phyloP scores from a whole-genome alignment of 2,113 vertebrate genomes.

The Silurus glanis region DNA sequence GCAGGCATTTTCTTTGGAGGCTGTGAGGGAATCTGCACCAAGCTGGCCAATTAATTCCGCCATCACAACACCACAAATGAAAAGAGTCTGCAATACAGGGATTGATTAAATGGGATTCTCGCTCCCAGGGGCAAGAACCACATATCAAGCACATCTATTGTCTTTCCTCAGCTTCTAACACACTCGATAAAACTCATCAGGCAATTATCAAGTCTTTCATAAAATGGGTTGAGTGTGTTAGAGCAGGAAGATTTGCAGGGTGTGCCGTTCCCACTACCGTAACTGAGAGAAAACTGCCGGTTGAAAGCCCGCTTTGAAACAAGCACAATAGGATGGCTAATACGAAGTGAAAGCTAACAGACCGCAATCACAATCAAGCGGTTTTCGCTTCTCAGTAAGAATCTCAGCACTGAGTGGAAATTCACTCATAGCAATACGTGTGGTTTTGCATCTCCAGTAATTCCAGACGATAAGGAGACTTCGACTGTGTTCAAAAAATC shows the following conservation, averaged over 20 bases:
- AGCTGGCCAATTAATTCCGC: neutral
- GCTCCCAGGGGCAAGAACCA: neutral
- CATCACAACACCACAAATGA: neutral
- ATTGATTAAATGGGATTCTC: conserved; percentile 12
- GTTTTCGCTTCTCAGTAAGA: conserved; percentile 1
- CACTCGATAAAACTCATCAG: conserved; percentile 6
- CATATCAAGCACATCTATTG: neutral
- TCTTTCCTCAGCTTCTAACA: neutral
- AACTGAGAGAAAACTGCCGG: neutral
- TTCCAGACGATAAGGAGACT: neutral
- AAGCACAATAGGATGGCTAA: conserved; percentile 5
- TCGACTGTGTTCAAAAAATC: neutral
- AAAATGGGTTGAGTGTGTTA: neutral
- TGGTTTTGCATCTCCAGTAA: neutral
- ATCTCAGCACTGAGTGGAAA: neutral
- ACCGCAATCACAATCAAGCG: conserved; percentile 5
- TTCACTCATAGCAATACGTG: neutral
- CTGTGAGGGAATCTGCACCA: neutral
- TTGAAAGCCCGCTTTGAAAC: neutral
- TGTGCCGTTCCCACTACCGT: neutral
- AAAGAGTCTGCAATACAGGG: neutral
- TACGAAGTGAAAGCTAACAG: conserved; percentile 1
- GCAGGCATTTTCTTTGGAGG: neutral
- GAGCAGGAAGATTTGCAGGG: neutral
- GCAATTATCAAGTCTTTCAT: conserved; percentile 7